phyloP scores from a whole-genome alignment of 1,140 invertebrate species.

The Chymomyza costata region DNA sequence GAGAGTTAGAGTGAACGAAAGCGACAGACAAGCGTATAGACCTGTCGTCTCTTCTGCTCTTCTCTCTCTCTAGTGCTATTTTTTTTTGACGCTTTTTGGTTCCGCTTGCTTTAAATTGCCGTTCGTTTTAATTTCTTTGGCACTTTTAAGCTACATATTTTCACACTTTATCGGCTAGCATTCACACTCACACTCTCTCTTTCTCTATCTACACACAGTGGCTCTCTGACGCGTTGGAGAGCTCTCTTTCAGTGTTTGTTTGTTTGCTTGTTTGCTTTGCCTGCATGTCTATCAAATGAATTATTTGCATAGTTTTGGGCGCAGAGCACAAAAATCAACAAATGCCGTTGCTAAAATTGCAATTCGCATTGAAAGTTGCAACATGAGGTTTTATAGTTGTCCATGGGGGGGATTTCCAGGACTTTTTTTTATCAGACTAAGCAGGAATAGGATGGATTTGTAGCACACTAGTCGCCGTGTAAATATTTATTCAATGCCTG shows the following conservation, averaged over 20 bases:
- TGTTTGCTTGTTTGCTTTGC: conserved; percentile 30
- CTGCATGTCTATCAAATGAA: conserved; percentile 67
- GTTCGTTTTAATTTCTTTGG: conserved; percentile 67
- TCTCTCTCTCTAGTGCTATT: too few species aligned
- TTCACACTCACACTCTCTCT: not conserved
- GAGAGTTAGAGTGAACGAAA: too few species aligned
- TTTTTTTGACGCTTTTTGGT: conserved; percentile 7
- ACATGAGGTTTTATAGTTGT: not conserved
- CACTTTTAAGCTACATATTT: conserved; percentile 43
- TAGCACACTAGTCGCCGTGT: conserved; percentile 35
- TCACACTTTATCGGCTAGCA: conserved; percentile 53
- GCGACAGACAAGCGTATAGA: too few species aligned
- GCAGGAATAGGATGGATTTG: conserved; percentile 65
- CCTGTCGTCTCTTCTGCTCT: too few species aligned
- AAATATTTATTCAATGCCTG: conserved; percentile 66
- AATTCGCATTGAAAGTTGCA: conserved; percentile 1
- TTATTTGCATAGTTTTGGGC: conserved; percentile 68
- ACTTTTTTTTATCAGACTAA: conserved; percentile 36
- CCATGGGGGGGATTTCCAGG: conserved; percentile 29
- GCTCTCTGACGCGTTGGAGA: too few species aligned
- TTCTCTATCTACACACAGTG: not conserved
- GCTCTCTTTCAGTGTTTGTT: conserved; percentile 28
- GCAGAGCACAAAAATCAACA: conserved; percentile 32
- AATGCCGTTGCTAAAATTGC: conserved; percentile 20
- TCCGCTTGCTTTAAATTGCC: conserved; percentile 27